Conservation (phyloP, 1,140 invertebrate genomes). For the Anoplolepis gracilipes region DNA sequence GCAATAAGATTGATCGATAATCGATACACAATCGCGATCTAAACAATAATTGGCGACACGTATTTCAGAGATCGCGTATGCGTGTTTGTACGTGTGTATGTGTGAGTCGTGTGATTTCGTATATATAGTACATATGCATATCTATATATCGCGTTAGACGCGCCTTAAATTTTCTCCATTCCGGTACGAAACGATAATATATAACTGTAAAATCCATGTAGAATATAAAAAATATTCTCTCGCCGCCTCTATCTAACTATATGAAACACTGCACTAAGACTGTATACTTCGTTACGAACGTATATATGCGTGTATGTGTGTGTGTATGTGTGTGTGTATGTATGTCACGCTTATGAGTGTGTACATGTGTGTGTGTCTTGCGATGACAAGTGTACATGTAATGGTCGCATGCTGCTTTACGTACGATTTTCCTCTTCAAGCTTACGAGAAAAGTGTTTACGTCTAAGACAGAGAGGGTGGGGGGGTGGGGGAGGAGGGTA, state of each 20-base stretch:
- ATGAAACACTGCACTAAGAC: conserved; percentile 76
- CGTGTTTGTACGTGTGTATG: not conserved
- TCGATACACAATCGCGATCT: conserved; percentile 71
- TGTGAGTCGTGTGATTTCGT: conserved; percentile 28
- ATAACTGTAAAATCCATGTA: conserved; percentile 80
- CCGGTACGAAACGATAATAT: conserved; percentile 75
- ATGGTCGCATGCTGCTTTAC: conserved; percentile 61
- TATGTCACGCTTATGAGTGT: not conserved
- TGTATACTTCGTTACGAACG: conserved; percentile 75
- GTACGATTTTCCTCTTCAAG: conserved; percentile 59
- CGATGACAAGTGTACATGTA: not conserved
- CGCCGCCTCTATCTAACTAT: conserved; percentile 75
- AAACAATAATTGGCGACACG: conserved; percentile 74
- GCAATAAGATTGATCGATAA: conserved; percentile 69
- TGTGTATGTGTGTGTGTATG: conserved; percentile 45
- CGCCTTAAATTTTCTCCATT: conserved; percentile 71
- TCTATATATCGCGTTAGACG: conserved; percentile 73
- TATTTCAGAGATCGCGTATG: conserved; percentile 66
- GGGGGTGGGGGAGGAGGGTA: too few relatives aligned
- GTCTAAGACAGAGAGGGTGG: conserved; percentile 62
- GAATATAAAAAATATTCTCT: conserved; percentile 81
- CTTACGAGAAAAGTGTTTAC: conserved; percentile 67
- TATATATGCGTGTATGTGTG: conserved; percentile 61
- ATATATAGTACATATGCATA: conserved; percentile 67
- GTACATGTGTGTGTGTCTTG: not conserved